Evolutionary conservation across 2,113 vertebrate species (phyloP), one percentile per base, ranked within the genome.

Genomic region (Sinocyclocheilus anophthalmus): DNA sequence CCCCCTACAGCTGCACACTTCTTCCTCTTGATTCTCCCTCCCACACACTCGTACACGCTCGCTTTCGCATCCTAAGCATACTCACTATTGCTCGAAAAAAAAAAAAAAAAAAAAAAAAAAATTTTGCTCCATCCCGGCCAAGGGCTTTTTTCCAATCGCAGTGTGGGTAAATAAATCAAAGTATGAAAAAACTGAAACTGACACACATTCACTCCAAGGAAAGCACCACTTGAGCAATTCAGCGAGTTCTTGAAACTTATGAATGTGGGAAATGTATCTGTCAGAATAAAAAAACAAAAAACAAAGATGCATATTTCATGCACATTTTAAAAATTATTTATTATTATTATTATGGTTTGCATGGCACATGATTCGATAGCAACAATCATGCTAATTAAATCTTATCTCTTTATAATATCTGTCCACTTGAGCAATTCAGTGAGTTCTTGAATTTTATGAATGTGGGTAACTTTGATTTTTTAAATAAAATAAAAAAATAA

Each of bases 91-190:
- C n/a, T n/a, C n/a, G n/a, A n/a, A n/a, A n/a, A n/a, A n/a, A n/a
- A n/a, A n/a, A n/a, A n/a, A n/a, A n/a, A n/a, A n/a, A n/a, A n/a
- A n/a, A n/a, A n/a, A n/a, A n/a, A n/a, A n/a, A n/a, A n/a, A n/a
- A n/a, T n/a, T n/a, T n/a, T n/a, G n/a, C 85, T 53, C 59, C 70
- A 50, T 75, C 78, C 77, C 84, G 50, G 63, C 84, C 76, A 69
- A 85, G 81, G 53, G 84, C 84, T 67, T 76, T 81, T 53, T 76
- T 57, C n/a, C 69, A 33, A 63, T 55, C 4, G 33, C 65, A 75
- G 76, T 81, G 84, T 87, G 88, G 83, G 83, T 84, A 88, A 87
- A 89, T 88, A 73, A 89, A 88, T 88, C 81, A 82, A 22, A 88
- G 81, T 69, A 87, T 84, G 85, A 87, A 83, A 82, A 30, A 63